Conservation (phyloP, 1,140 invertebrate species). For the Panagrolaimus sp. region DNA sequence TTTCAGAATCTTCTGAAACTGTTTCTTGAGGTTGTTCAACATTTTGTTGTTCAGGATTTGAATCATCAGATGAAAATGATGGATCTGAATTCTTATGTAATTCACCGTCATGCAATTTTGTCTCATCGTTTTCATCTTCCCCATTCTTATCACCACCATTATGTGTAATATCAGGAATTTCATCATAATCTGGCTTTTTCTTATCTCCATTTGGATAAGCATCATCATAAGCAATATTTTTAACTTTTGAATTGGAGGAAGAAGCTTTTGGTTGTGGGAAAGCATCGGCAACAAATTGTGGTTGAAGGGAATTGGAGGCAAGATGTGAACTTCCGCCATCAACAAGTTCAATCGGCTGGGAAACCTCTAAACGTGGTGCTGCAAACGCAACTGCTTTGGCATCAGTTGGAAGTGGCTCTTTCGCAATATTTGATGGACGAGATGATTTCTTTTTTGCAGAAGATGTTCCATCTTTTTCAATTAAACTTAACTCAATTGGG, state of each 20-base stretch:
- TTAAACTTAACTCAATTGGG: slow-evolving; percentile 25
- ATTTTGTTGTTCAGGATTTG: neutral
- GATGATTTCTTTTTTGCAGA: too few relatives aligned
- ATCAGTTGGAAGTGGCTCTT: neutral
- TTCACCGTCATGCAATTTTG: neutral
- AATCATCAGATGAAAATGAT: neutral
- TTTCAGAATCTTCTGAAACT: neutral
- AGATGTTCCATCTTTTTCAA: neutral
- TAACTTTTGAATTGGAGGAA: neutral
- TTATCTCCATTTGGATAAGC: neutral
- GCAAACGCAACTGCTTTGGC: neutral
- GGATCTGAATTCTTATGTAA: neutral
- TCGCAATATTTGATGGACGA: neutral
- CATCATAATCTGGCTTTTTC: neutral
- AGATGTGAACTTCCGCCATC: neutral
- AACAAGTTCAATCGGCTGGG: neutral
- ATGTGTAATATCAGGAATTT: neutral
- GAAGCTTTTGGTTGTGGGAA: neutral
- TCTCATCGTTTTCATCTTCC: neutral
- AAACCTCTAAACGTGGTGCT: neutral
- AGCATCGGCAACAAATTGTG: neutral
- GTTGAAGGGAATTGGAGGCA: neutral
- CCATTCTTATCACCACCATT: neutral
- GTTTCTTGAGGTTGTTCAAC: neutral
- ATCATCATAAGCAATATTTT: slow-evolving; percentile 6